These are phyloP conservation scores for Copidosoma aretas DNA, from an alignment of 2,888 invertebrate species.

Conservation along the genomic window DNA sequence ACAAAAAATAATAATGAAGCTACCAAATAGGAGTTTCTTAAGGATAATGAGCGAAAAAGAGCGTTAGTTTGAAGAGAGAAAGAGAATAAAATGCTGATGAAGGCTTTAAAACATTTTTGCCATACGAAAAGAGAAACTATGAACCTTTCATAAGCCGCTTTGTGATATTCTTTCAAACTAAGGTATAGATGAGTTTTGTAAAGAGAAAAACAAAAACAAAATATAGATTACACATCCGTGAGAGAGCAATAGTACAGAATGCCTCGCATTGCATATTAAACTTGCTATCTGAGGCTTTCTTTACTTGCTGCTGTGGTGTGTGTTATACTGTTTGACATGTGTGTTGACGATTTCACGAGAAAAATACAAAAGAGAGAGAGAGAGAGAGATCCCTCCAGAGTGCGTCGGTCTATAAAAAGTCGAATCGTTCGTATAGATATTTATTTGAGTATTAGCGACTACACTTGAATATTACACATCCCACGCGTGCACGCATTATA, in stretches of 20 bases:
- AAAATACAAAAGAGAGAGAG: too few relatives aligned
- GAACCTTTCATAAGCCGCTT: slow-evolving; percentile 38
- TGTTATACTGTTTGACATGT: slow-evolving; percentile 25
- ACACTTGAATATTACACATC: too few relatives aligned
- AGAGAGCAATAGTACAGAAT: too few relatives aligned
- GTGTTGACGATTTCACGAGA: slow-evolving; percentile 18
- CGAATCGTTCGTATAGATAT: slow-evolving; percentile 23
- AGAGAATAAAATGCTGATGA: too few relatives aligned
- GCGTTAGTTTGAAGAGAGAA: too few relatives aligned
- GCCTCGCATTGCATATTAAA: too few relatives aligned
- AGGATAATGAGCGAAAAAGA: neutral
- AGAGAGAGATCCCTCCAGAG: slow-evolving; percentile 21
- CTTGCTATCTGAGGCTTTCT: too few relatives aligned
- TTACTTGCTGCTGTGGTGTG: too few relatives aligned
- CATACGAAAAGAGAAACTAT: slow-evolving; percentile 12
- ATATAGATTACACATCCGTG: too few relatives aligned
- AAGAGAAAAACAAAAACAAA: too few relatives aligned
- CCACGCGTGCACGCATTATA: slow-evolving; percentile 17
- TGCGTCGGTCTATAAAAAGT: slow-evolving; percentile 18
- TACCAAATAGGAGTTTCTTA: slow-evolving; percentile 25
- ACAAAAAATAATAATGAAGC: slow-evolving; percentile 22
- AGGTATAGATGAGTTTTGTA: slow-evolving; percentile 38
- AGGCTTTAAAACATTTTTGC: slow-evolving; percentile 26
- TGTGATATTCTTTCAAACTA: slow-evolving; percentile 41
- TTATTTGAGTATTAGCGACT: slow-evolving; percentile 27